Evolutionary conservation across 53 echinoderm and acorn worm species (phyloP), one percentile per base, ranked within the genome.

Genomic region (Holothuria scabra): DNA sequence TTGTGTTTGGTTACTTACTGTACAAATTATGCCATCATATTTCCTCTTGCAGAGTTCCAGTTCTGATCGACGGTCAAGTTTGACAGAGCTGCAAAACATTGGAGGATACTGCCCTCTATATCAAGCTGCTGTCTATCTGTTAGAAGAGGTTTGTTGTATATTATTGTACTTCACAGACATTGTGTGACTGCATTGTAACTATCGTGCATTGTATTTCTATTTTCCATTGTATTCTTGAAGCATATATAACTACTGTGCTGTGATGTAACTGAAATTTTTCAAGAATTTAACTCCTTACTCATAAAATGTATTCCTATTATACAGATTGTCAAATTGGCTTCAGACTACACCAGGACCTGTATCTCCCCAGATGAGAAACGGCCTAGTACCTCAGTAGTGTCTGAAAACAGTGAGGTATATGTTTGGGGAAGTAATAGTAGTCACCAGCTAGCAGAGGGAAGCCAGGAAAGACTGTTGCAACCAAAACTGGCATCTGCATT

Each of bases 351-450:
- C 12, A 83, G 93, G 28, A 97, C 97, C 25, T 97, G 94, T 35
- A 92, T 94, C 82, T 90, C 88, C 55, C 97, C 94, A 24, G 92
- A 89, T 25, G 97, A 97, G 78, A 94, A 94, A 48, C 86, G 88
- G 59, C 89, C 87, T 44, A 97, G 89, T 65, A 91, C 87, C 49
- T 60, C 90, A n/a, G 89, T 94, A 46, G 89, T 97, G 46, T 94
- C 97, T 1, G 97, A 97, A 87, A 97, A 94, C 83, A 97, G 94
- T 61, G 97, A 97, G 70, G 97, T 94, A 55, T 93, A 92, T 87
- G 97, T 97, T n/a, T 97, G 94, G 97, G 97, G 94, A 14, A 97
- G 94, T 84, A 97, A 97, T 79, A 97, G 97, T 62, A 94, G 97
- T 78, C 97, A 97, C 48, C 97, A 97, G 86, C 86, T 97, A 25